Percentiles rank a stretch among this genome's conserved stretches.
Evolutionary conservation across 30 jellyfish, hydroid and myxozoan genomes (phyloP).

Genomic region (Morbakka virulenta): DNA sequence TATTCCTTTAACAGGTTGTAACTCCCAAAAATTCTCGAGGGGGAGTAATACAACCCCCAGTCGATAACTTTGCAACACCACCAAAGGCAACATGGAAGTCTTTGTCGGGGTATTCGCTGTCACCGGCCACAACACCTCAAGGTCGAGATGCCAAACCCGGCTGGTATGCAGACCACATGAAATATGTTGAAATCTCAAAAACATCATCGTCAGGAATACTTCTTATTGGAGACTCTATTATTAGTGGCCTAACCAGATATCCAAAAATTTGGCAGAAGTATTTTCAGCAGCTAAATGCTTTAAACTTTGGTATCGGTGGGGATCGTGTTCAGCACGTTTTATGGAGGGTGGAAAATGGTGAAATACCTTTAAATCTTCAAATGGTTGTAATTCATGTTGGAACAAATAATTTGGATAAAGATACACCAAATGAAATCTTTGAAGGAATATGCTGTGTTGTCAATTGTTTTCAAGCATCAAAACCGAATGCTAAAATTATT

Average conservation of each 20-base stretch:
- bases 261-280: conserved; percentile 75
- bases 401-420: conserved; percentile 83
- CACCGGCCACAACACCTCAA: conserved; percentile 86
- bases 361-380: conserved; percentile 69
- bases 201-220: conserved; percentile 70
- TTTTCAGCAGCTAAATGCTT: conserved; percentile 70
- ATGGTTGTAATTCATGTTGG: conserved; percentile 90
- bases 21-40: neutral
- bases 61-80: conserved; percentile 35
- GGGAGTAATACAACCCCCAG: neutral
- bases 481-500: conserved; percentile 90
- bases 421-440: conserved; percentile 80
- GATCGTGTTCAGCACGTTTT: conserved; percentile 94
- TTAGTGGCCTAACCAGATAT: conserved; percentile 91
- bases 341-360: conserved; percentile 94
- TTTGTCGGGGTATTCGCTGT: conserved; percentile 71
- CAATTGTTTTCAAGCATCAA: conserved; percentile 82
- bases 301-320: conserved; percentile 97
- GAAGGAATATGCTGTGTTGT: conserved; percentile 91
- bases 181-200: conserved; percentile 86
- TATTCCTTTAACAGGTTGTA: neutral
- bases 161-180: conserved; percentile 91
- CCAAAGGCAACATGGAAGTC: conserved; percentile 55
- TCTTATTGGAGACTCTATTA: conserved; percentile 85
- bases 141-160: conserved; percentile 86